Evolutionary conservation across 53 echinoderm and acorn worm genomes (phyloP), one percentile per base, ranked within the genome.

Genomic region (Mesocentrotus franciscanus): DNA sequence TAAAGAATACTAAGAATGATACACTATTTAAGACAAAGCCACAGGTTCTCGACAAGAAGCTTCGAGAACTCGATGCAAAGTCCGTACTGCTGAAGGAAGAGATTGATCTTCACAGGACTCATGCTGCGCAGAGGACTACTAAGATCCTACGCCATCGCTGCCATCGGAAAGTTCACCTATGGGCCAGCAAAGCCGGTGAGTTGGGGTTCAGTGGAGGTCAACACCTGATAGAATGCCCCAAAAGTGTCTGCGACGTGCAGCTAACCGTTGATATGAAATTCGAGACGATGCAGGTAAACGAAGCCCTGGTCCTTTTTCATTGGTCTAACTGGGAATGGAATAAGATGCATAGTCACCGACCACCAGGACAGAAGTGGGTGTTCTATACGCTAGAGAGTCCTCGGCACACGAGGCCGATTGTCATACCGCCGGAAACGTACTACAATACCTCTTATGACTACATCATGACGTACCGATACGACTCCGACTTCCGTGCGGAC

Each of bases 361-460:
- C 94, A 24, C 89, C 92, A 7, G 87, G 89, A 56, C 97, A 97
- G 81, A 96, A 94, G 26, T 97, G 97, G 97, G 95, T 97, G n/a
- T 97, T 96, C n/a, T 94, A 92, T 89, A 94, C 97, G 9, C 89
- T 96, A 76, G 97, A 97, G 60, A 96, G 96, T 8, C 97, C 97
- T 26, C 96, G 94, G 22, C 94, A 96, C 27, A 94, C 94, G 1
- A 10, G 57, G 9, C 10, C 10, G 39, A 85, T 42, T 33, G 94
- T 94, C 60, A 58, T 94, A 22, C 95, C 95, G 9, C 95, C 94
- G 11, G n/a, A 61, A 0, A 26, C 22, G 62, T 94, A 60, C 68
- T 94, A 94, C 49, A 95, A 95, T 74, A 95, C 95, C 12, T 72
- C 92, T 60, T 96, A 95, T 39, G 87, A 90, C n/a, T 95, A 89